These are phyloP conservation scores for Globodera rostochiensis DNA, from an alignment of 1,140 invertebrate genomes.

Conservation along the genomic window DNA sequence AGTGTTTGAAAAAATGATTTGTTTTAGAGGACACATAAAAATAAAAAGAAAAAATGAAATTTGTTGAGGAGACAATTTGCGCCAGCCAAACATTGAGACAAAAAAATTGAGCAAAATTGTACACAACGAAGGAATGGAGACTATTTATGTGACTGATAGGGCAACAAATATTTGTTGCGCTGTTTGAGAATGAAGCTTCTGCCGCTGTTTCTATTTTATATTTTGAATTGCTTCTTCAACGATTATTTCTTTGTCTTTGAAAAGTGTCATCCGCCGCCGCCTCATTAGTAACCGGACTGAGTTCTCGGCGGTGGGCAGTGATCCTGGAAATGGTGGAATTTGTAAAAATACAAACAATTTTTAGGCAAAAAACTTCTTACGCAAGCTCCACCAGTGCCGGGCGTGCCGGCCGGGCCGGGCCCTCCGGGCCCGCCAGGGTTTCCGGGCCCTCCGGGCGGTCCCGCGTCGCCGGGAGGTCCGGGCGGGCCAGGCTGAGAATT, in stretches of 20 bases:
- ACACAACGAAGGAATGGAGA: too few species aligned
- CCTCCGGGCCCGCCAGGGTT: slow-evolving; percentile 20
- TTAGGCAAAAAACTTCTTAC: background rate
- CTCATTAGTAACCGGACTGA: slow-evolving; percentile 20
- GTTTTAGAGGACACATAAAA: too few species aligned
- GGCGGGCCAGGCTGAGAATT: slow-evolving; percentile 27
- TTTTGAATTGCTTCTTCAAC: too few species aligned
- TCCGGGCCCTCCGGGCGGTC: slow-evolving; percentile 25
- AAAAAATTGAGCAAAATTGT: too few species aligned
- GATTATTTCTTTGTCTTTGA: too few species aligned
- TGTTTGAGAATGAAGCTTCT: too few species aligned
- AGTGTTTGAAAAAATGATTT: too few species aligned
- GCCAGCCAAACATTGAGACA: slow-evolving; percentile 2
- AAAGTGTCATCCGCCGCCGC: background rate
- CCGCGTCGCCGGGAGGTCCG: slow-evolving; percentile 22
- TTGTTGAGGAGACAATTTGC: background rate
- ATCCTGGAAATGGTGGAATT: background rate
- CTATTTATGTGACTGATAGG: too few species aligned
- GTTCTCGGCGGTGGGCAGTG: slow-evolving; percentile 27
- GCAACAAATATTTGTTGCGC: too few species aligned
- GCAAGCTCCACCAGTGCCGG: slow-evolving; percentile 10
- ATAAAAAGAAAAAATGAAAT: too few species aligned
- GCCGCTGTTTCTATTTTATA: too few species aligned
- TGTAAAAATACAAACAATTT: background rate
- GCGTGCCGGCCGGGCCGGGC: background rate